Evolutionary conservation across 2,113 vertebrate genomes (phyloP), one percentile per base, ranked within the genome.

Genomic region (Polyodon spathula): DNA sequence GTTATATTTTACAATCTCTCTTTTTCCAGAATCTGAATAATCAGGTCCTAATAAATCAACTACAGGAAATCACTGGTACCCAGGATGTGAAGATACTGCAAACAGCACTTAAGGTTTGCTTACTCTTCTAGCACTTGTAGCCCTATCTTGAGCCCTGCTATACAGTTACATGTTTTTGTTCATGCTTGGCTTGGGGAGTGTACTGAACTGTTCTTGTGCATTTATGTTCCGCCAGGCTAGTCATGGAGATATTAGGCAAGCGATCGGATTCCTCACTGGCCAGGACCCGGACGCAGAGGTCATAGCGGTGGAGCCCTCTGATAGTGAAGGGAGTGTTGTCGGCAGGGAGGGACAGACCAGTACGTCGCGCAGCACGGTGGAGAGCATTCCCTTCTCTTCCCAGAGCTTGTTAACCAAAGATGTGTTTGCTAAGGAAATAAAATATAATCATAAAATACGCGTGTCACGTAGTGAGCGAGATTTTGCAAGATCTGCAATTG

Each of bases 61-160:
- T 98, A 76, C 87, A 69, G 61, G 96, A 98, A 80, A 94, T 98
- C 80, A 98, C 96, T 0, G 95, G 93, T 40, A 88, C 97, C 77
- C 90, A 93, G 56, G 91, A 98, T 61, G 73, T 83, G 1, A 80
- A 85, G 59, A 78, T 91, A 59, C 90, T 98, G 66, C 85, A 83
- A 2, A 85, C 81, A 1, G 89, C 94, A 56, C 78, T 98, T 38
- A 93, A 91, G 72, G 96, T 98, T 77, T 70, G 87, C 84, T 42
- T 48, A 14, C 17, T 39, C n/a, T 40, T 42, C 39, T 4, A 12
- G 17, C 16, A 37, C 42, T 61, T 54, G 12, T 40, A 27, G 10
- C 38, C 1, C 17, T 44, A 43, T 54, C 17, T 41, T 10, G 8
- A 9, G 42, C 40, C 6, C 40, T 12, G 7, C 14, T 37, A 38